Base-by-base conservation (phyloP, 2,113 vertebrate species). In the Muscicapa adusta region DNA sequence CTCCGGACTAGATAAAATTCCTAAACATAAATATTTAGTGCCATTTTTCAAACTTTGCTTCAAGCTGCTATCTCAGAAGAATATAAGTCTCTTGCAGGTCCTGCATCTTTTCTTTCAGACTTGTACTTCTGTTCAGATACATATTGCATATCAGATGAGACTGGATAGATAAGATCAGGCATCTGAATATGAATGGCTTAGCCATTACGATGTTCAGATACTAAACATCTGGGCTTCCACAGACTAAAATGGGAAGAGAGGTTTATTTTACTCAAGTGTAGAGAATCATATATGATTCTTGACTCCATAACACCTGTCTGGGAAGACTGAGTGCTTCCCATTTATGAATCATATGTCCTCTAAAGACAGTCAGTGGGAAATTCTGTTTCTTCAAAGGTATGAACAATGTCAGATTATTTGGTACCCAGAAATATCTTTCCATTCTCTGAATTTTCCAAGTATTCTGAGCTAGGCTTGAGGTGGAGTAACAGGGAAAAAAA, bases 201-300 rank as follows among this genome's bases (percentile, higher is more conserved):
- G 4, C n/a, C 43, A 43, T 62, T 58, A 20, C 29, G 8, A 76
- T 85, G 8, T 22, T 20, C 24, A 68, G 13, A 36, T 34, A 34
- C 2, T 67, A 62, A 47, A 51, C 4, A 38, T 43, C 29, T 5
- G 4, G 24, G 1, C 0, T 85, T 90, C 19, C 5, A 54, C 2
- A 34, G 17, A 11, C n/a, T 23, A 29, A 53, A 47, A 43, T 20
- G 10, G 12, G 10, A 71, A 71, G 4, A n/a, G 8, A 3, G 2
- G 8, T 50, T 79, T 40, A 45, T 36, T 24, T 60, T 34, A 29
- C 25, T 45, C 16, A 11, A 34, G 20, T 14, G 8, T 77, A 15
- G 17, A 67, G 29, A 87, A 66, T 29, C 20, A 50, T 22, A 28
- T 34, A 25, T 28, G 8, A 71, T 31, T 61, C 29, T 45, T 78